phyloP scores from a whole-genome alignment of 2,113 vertebrate species.

The Protomyctophum bolini region DNA sequence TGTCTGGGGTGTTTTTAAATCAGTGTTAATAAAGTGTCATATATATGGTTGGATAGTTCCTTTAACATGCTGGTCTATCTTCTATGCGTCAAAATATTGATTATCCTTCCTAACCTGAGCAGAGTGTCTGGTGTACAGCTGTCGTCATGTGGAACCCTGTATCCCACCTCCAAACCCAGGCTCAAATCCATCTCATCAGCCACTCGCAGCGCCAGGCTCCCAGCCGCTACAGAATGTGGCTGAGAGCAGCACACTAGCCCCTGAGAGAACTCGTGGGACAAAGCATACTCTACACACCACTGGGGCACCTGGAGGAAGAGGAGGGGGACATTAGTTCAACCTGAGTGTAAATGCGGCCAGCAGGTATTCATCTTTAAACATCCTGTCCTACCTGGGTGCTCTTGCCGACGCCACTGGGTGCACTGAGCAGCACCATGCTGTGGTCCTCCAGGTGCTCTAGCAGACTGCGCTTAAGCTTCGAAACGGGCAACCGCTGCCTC shows the following conservation, averaged over 20 bases:
- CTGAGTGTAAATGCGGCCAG: not conserved
- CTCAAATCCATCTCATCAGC: slow-evolving; percentile 98
- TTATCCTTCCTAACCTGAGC: slow-evolving; percentile 81
- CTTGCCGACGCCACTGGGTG: slow-evolving; percentile 85
- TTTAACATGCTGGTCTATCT: too few species aligned
- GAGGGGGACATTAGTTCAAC: fast-evolving
- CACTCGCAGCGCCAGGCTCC: slow-evolving; percentile 88
- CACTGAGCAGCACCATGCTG: slow-evolving; percentile 87
- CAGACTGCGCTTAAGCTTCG: slow-evolving; percentile 83
- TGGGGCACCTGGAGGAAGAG: slow-evolving; percentile 87
- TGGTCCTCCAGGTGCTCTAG: slow-evolving; percentile 86
- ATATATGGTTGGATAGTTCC: too few species aligned
- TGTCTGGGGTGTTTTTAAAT: too few species aligned
- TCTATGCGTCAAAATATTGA: too few species aligned
- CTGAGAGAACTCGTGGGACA: slow-evolving; percentile 85
- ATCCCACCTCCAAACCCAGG: slow-evolving; percentile 93
- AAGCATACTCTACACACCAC: slow-evolving; percentile 92
- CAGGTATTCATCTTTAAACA: not conserved
- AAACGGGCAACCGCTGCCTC: slow-evolving; percentile 82
- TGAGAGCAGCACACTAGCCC: slow-evolving; percentile 90
- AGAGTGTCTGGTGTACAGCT: slow-evolving; percentile 89
- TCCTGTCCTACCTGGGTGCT: slow-evolving; percentile 89
- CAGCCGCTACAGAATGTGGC: slow-evolving; percentile 85
- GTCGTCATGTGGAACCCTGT: slow-evolving; percentile 91
- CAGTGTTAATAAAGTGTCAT: not conserved